These are phyloP conservation scores for Acronicta leporina DNA, from an alignment of 2,888 invertebrate species.

Conservation along the genomic window DNA sequence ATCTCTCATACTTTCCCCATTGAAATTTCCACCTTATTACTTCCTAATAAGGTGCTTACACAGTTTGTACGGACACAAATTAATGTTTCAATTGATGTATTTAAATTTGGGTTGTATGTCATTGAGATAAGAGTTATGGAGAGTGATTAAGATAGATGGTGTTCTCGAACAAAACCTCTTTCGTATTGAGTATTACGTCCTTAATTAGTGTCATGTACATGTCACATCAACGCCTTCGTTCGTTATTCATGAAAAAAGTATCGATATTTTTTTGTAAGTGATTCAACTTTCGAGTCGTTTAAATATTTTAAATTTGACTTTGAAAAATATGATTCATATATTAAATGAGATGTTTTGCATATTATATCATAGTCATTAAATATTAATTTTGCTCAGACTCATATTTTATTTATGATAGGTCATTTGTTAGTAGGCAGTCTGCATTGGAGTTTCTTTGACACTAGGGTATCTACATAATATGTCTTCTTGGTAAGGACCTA, in stretches of 20 bases:
- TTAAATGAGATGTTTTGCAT: constrained; percentile 45
- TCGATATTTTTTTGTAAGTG: constrained; percentile 36
- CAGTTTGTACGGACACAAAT: constrained; percentile 19
- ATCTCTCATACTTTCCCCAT: constrained; percentile 57
- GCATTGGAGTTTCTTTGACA: no score
- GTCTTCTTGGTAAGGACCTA: no score
- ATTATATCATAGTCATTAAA: constrained; percentile 22
- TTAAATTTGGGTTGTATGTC: constrained; percentile 48
- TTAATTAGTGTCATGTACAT: constrained; percentile 76
- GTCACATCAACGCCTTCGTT: constrained; percentile 71
- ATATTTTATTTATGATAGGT: no score
- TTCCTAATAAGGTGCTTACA: constrained; percentile 25
- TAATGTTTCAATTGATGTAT: constrained; percentile 25
- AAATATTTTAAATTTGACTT: constrained; percentile 44
- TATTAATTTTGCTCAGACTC: no score
- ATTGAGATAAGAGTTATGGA: constrained; percentile 35
- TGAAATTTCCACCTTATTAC: constrained; percentile 57
- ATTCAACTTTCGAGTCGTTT: constrained; percentile 27
- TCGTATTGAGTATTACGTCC: constrained; percentile 58
- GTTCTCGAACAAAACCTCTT: constrained; percentile 48
- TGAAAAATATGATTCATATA: constrained; percentile 46
- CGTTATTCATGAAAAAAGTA: constrained; percentile 55
- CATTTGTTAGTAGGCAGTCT: no score
- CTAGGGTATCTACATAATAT: no score
- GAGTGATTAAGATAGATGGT: constrained; percentile 35